Percentiles rank a stretch among this genome's conserved stretches.
Conservation (phyloP, 2,888 invertebrate species). For the Dexiosoma caninum region DNA sequence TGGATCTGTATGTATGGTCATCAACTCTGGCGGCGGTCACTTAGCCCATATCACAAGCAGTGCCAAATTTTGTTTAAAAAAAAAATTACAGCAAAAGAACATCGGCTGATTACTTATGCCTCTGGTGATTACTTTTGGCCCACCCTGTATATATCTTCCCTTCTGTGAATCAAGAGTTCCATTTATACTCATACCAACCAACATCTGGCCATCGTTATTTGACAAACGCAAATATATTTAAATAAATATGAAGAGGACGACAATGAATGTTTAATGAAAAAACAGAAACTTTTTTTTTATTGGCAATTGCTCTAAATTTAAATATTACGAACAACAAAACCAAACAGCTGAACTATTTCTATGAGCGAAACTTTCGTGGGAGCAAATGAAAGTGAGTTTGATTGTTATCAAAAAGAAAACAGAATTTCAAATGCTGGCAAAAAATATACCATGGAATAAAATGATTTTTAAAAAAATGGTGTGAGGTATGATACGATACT, state of each 20-base stretch:
- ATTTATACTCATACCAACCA: neutral
- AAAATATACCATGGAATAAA: neutral
- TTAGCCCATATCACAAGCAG: too few relatives aligned
- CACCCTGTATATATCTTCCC: too few relatives aligned
- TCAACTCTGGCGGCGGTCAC: too few relatives aligned
- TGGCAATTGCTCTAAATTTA: constrained; percentile 59
- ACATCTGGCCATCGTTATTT: constrained; percentile 30
- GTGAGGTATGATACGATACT: too few relatives aligned
- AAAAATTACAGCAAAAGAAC: too few relatives aligned
- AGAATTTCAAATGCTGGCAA: constrained; percentile 34
- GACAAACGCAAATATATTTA: constrained; percentile 47
- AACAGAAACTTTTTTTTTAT: constrained; percentile 36
- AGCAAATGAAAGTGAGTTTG: neutral
- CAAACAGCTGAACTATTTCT: neutral
- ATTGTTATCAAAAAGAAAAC: constrained; percentile 34
- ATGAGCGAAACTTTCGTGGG: neutral
- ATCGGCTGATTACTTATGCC: too few relatives aligned
- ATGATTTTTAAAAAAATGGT: constrained; percentile 1
- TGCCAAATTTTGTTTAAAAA: too few relatives aligned
- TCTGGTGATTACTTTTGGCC: too few relatives aligned
- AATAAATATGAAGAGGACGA: constrained; percentile 41
- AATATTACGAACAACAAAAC: constrained; percentile 50
- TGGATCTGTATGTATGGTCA: too few relatives aligned
- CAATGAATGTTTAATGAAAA: constrained; percentile 48
- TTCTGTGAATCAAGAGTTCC: neutral